Evolutionary conservation across 2,797 vertebrate genomes (phyloP), one percentile per base, ranked within the genome.

Genomic region (Gadopsis bispinosus): DNA sequence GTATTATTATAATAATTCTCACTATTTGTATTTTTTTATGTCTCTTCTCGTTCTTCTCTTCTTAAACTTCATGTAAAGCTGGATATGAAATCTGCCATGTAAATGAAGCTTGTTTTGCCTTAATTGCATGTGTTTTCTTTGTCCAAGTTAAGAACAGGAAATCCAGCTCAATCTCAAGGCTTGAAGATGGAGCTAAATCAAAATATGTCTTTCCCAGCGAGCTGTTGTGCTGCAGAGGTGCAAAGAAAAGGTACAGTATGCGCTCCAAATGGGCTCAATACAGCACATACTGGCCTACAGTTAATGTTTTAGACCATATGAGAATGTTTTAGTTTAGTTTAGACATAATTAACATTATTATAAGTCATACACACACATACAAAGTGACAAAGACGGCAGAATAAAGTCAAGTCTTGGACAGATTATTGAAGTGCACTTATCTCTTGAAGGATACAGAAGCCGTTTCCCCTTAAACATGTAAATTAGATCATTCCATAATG

Each of bases 211-310:
- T 33, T 64, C 10, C 12, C 31, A n/a, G 22, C 4, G 3, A 33
- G 26, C 26, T 79, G 45, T 5, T 53, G 13, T 45, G 31, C 13
- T 37, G 61, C 53, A 62, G 17, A 63, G 39, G 1, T 19, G 45
- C 48, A 58, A 43, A 33, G 62, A 26, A 41, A 16, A 55, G 20
- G 22, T 12, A 50, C n/a, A 66, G 17, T 1, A 59, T 39, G 0
- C 45, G 22, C 43, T 62, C 4, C 11, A 76, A 58, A 72, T 53
- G 16, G 55, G 2, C 43, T 61, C 31, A 67, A 45, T 29, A 26
- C 1, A 58, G 14, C 9, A 29, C n/a, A 67, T 33, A 22, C 10
- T 39, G 35, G 7, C 3, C 19, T 29, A 22, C 29, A 61, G 56
- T 35, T 12, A 12, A 37, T 39, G 17, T 64, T 53, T 58, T 6